Percentiles rank a stretch among this genome's conserved stretches.
Conservation (phyloP, 2,888 invertebrate genomes). For the Chloroclysta siterata region DNA sequence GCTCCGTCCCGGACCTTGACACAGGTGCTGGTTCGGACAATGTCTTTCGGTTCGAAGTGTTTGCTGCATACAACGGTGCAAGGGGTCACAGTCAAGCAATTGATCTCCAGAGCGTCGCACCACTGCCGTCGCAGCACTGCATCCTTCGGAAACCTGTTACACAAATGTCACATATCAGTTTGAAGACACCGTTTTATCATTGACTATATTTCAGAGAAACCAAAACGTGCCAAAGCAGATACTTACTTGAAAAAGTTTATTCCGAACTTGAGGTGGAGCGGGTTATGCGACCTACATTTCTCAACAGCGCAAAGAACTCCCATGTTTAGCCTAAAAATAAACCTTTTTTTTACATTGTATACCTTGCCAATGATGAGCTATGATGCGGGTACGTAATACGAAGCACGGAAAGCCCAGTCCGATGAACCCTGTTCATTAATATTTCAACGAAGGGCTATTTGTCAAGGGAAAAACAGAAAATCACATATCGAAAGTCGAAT, state of each 20-base stretch:
- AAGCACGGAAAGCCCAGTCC: constrained; percentile 8
- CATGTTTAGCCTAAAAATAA: constrained; percentile 13
- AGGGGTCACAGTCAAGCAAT: not conserved
- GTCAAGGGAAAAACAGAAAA: not conserved
- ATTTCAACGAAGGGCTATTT: constrained; percentile 1
- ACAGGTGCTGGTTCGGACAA: not conserved
- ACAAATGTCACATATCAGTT: not conserved
- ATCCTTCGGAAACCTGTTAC: constrained; percentile 11
- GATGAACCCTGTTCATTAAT: not conserved
- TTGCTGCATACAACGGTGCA: constrained; percentile 12
- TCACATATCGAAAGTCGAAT: not conserved
- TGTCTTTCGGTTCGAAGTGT: constrained; percentile 7
- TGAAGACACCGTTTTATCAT: not conserved
- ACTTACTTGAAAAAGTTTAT: constrained; percentile 17
- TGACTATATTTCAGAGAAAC: not conserved
- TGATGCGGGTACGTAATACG: not conserved
- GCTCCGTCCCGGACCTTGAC: not conserved
- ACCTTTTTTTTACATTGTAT: not conserved
- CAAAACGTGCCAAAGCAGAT: not conserved
- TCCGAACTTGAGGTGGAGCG: constrained; percentile 6
- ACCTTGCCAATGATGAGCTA: not conserved
- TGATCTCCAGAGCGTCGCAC: constrained; percentile 3
- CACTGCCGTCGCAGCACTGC: not conserved
- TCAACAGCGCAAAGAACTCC: constrained; percentile 2
- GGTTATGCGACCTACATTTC: constrained; percentile 12